Conservation (phyloP, 2,797 vertebrate genomes). For the Macroramphosus scolopax region DNA sequence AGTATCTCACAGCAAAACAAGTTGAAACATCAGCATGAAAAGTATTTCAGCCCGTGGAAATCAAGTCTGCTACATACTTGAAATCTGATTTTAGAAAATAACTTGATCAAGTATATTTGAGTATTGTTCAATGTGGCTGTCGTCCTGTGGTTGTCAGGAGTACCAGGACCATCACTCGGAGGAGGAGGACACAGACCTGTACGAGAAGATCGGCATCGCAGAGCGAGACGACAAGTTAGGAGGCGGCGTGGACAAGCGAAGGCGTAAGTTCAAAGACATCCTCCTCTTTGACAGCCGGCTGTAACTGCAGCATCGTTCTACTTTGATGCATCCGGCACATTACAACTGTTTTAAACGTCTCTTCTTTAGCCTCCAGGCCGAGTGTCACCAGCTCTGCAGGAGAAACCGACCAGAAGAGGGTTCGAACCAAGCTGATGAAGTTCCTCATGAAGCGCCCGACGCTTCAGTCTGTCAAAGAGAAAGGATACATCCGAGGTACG, state of each 20-base stretch:
- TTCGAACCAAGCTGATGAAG: slow-evolving; percentile 88
- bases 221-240: slow-evolving; percentile 73
- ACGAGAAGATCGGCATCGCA: slow-evolving; percentile 73
- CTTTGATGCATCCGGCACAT: not conserved
- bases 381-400: slow-evolving; percentile 38
- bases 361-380: slow-evolving; percentile 37
- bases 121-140: not conserved
- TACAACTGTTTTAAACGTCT: not conserved
- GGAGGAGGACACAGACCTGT: slow-evolving; percentile 72
- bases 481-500: slow-evolving; percentile 86
- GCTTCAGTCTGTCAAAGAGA: slow-evolving; percentile 89
- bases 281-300: no score
- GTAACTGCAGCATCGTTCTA: no score
- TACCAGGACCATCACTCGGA: slow-evolving; percentile 70
- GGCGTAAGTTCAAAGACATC: slow-evolving; percentile 25
- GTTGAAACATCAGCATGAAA: no score
- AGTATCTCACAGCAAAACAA: no score
- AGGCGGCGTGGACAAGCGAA: slow-evolving; percentile 52
- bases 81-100: no score
- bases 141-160: slow-evolving; percentile 48
- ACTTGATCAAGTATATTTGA: no score
- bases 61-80: no score
- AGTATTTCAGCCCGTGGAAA: no score
- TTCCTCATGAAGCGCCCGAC: slow-evolving; percentile 91
- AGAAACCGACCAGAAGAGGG: slow-evolving; percentile 83